Conservation (phyloP, 2,797 vertebrate species). For the Calcarius lapponicus region DNA sequence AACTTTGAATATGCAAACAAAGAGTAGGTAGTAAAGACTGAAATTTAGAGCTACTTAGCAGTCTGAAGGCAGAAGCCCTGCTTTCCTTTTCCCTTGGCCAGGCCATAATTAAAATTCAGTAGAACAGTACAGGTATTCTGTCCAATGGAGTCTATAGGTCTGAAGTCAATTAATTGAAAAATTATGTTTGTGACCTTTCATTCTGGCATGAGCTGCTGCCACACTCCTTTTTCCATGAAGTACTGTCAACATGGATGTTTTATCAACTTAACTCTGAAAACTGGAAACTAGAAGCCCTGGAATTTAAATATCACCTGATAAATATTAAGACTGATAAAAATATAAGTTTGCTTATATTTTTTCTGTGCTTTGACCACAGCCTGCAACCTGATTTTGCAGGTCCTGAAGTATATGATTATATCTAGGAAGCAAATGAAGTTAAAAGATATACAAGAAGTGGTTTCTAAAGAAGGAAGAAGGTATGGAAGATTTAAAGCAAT, state of each 20-base stretch:
- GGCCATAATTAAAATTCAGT: background rate
- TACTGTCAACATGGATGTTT: background rate
- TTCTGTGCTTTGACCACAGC: background rate
- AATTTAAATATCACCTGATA: background rate
- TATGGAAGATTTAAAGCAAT: constrained; percentile 57
- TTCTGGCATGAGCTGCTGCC: background rate
- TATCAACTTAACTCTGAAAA: constrained; percentile 15
- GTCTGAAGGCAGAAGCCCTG: background rate
- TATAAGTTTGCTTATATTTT: background rate
- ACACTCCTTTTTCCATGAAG: background rate
- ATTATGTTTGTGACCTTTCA: constrained; percentile 14
- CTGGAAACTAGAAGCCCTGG: background rate
- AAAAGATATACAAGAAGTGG: background rate
- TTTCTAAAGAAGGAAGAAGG: background rate
- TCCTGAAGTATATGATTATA: background rate
- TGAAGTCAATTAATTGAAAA: background rate
- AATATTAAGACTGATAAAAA: background rate
- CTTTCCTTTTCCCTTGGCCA: background rate
- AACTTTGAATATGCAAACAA: background rate
- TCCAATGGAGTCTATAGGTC: background rate
- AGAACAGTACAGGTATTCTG: background rate
- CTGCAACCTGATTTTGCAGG: background rate
- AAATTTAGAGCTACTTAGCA: background rate
- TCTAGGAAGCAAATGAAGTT: background rate
- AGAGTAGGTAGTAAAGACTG: background rate